Evolutionary conservation across 1,140 invertebrate species (phyloP).

Genomic region (Aphelinus atriplicis): DNA sequence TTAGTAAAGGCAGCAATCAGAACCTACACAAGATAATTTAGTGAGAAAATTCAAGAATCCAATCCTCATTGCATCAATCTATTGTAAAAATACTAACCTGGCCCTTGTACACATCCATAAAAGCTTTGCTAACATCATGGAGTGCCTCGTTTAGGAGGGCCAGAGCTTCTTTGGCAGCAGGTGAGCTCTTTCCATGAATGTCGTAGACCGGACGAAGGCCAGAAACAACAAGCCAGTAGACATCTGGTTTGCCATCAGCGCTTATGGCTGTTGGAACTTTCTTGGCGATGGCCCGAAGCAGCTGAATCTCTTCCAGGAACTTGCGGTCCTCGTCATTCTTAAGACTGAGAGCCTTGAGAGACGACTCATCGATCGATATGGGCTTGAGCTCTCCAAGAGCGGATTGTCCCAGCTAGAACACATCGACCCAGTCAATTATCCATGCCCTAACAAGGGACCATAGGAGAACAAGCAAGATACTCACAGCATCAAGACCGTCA

Average conservation of each 20-base stretch:
- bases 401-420: conserved; percentile 57
- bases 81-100: conserved; percentile 61
- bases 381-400: conserved; percentile 69
- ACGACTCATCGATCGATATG: conserved; percentile 53
- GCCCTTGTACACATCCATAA: conserved; percentile 74
- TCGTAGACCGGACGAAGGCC: conserved; percentile 72
- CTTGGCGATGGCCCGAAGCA: conserved; percentile 70
- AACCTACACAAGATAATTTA: conserved; percentile 48
- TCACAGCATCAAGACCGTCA: conserved; percentile 73
- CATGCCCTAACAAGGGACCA: no score
- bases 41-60: no score
- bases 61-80: conserved; percentile 16
- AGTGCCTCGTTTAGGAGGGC: conserved; percentile 71
- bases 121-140: conserved; percentile 68
- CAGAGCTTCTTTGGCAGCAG: conserved; percentile 74
- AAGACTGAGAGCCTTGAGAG: conserved; percentile 49
- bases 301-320: conserved; percentile 73
- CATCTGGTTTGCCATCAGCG: conserved; percentile 70
- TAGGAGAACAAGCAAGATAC: conserved; percentile 39
- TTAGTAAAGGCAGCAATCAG: conserved; percentile 73
- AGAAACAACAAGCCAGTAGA: conserved; percentile 74
- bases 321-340: conserved; percentile 71
- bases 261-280: conserved; percentile 67
- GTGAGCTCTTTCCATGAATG: conserved; percentile 74
- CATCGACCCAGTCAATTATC: no score